Evolutionary conservation across 2,888 invertebrate species (phyloP).

Genomic region (Eristalinus aeneus): DNA sequence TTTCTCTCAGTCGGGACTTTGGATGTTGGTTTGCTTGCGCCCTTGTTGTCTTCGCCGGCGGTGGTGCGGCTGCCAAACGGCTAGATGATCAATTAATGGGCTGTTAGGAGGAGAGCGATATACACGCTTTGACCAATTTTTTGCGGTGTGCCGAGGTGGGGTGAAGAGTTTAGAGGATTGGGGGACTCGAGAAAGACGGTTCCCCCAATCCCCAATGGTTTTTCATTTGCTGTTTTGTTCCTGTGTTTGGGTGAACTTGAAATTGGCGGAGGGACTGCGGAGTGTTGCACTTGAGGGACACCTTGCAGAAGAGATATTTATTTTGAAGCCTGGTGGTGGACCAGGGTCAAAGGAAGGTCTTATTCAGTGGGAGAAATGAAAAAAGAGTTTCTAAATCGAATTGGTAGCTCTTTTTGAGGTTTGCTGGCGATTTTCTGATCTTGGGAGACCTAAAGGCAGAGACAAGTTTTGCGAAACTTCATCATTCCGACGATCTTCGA

Average conservation of each 20-base stretch:
- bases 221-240: neutral
- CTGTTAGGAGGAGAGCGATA: constrained; percentile 11
- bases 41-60: neutral
- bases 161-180: neutral
- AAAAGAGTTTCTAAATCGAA: too few relatives aligned
- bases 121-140: constrained; percentile 6
- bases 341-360: too few relatives aligned
- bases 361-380: too few relatives aligned
- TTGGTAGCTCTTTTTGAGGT: too few relatives aligned
- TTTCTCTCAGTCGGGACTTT: too few relatives aligned
- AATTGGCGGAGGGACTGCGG: neutral
- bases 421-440: too few relatives aligned
- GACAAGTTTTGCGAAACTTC: too few relatives aligned
- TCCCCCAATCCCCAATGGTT: too few relatives aligned
- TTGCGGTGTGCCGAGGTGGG: neutral
- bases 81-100: constrained; percentile 34
- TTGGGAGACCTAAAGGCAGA: too few relatives aligned
- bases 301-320: too few relatives aligned
- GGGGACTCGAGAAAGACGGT: neutral
- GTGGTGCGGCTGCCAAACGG: neutral
- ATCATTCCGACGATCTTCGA: too few relatives aligned
- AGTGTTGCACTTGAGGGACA: neutral
- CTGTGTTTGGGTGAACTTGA: neutral
- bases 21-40: too few relatives aligned
- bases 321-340: neutral